Evolutionary conservation across 2,888 invertebrate species (phyloP).

Genomic region (Entomobrya multifasciata): DNA sequence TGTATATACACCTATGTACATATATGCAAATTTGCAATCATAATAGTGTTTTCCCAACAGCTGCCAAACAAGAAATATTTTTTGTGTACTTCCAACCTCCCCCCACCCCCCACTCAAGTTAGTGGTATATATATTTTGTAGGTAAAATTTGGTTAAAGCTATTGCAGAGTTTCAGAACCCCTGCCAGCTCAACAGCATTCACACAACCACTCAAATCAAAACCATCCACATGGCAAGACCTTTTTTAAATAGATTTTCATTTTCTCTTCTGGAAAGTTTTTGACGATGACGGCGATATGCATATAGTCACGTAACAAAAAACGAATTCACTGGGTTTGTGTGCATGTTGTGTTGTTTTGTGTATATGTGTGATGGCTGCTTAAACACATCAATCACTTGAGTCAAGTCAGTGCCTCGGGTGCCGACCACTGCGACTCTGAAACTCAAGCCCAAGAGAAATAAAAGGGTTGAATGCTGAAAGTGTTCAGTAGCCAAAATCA

Average conservation of each 20-base stretch:
- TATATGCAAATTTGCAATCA: neutral
- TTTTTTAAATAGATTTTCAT: constrained; percentile 35
- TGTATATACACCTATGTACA: neutral
- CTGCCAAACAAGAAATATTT: too few relatives aligned
- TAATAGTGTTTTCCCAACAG: neutral
- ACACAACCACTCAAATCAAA: too few relatives aligned
- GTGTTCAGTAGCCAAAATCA: too few relatives aligned
- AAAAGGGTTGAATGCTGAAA: constrained; percentile 20
- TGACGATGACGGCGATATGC: too few relatives aligned
- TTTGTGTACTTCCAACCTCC: too few relatives aligned
- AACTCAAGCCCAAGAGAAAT: constrained; percentile 60
- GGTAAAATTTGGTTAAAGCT: too few relatives aligned
- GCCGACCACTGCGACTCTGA: too few relatives aligned
- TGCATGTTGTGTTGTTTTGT: neutral
- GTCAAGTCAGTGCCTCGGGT: constrained; percentile 51
- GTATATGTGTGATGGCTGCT: constrained; percentile 35
- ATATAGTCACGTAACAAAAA: constrained; percentile 59
- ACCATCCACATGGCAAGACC: too few relatives aligned
- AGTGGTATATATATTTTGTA: too few relatives aligned
- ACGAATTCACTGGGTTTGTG: neutral
- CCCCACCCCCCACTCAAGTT: too few relatives aligned
- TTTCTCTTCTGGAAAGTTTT: constrained; percentile 24
- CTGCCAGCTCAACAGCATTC: too few relatives aligned
- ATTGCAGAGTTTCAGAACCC: too few relatives aligned
- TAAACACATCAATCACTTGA: constrained; percentile 71